These are phyloP conservation scores for Listronotus oregonensis DNA, from an alignment of 1,140 invertebrate genomes.

Conservation along the genomic window DNA sequence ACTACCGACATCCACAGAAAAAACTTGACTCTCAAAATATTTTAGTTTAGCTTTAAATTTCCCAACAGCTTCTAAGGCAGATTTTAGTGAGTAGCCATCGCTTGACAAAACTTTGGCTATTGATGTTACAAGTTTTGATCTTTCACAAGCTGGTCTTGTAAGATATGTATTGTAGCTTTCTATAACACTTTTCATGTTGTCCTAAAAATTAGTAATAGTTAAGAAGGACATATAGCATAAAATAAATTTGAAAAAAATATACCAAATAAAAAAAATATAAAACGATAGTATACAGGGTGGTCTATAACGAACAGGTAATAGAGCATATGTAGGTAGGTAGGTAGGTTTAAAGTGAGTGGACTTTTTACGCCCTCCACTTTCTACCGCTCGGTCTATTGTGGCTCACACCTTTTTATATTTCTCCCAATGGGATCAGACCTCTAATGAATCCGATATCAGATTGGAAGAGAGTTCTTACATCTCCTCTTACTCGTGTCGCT, in stretches of 20 bases:
- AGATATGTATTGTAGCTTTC: constrained; percentile 1
- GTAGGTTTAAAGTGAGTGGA: too few species aligned
- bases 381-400: too few species aligned
- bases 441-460: too few species aligned
- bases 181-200: neutral
- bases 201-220: constrained; percentile 3
- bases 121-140: constrained; percentile 1
- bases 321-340: neutral
- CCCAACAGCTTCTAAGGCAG: constrained; percentile 15
- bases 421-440: too few species aligned
- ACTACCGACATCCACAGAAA: constrained; percentile 10
- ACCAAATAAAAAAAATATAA: neutral
- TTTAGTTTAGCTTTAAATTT: constrained; percentile 31
- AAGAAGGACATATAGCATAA: neutral
- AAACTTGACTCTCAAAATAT: constrained; percentile 21
- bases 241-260: neutral
- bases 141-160: neutral
- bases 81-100: neutral
- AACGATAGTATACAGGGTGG: neutral
- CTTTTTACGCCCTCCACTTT: too few species aligned
- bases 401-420: too few species aligned
- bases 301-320: neutral
- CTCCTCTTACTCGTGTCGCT: too few species aligned
- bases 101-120: constrained; percentile 1
- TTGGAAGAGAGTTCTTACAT: too few species aligned